Evolutionary conservation across 1,140 invertebrate genomes (phyloP).

Genomic region (silkworm (Bombyx mori)): ASM3026992v2 NC_085132.1:2767001-2767500

Average conservation of each 20-base stretch:
- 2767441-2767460: too few species aligned
- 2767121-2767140: conserved; percentile 27
- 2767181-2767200: neutral
- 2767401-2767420: too few species aligned
- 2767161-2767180: conserved; percentile 6
- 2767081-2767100: conserved; percentile 21
- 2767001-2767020: conserved; percentile 43
- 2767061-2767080: conserved; percentile 52
- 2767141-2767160: conserved; percentile 9
- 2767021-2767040: conserved; percentile 28
- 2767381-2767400: neutral
- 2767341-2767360: neutral
- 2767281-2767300: too few species aligned
- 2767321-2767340: neutral
- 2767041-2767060: conserved; percentile 39
- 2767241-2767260: too few species aligned
- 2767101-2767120: conserved; percentile 43
- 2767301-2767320: too few species aligned
- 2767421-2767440: too few species aligned
- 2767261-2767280: too few species aligned
- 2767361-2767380: conserved; percentile 4
- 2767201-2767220: too few species aligned
- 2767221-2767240: too few species aligned
- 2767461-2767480: too few species aligned
- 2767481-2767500: too few species aligned